These are phyloP conservation scores for Lampris megalopsis DNA, from an alignment of 2,113 vertebrate species.

Conservation along the genomic window DNA sequence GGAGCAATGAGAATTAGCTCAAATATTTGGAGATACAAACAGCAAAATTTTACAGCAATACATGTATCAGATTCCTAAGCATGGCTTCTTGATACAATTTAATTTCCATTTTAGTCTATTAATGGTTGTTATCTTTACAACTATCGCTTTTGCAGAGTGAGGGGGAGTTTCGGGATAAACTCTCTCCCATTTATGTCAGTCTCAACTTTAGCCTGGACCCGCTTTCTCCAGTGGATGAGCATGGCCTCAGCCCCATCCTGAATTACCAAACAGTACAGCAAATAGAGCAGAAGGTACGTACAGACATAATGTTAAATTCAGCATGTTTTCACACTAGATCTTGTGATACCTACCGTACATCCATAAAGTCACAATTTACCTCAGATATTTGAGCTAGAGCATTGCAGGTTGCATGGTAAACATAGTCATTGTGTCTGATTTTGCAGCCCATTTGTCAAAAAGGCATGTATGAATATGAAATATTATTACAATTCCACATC, in stretches of 20 bases:
- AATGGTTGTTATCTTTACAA: neutral
- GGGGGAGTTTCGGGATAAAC: slow-evolving; percentile 92
- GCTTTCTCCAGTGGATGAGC: slow-evolving; percentile 73
- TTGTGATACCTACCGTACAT: too few species aligned
- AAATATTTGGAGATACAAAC: neutral
- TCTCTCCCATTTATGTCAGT: slow-evolving; percentile 88
- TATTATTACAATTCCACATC: too few species aligned
- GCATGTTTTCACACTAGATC: too few species aligned
- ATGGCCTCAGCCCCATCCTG: slow-evolving; percentile 87
- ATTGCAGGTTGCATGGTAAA: too few species aligned
- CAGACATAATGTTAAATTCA: neutral
- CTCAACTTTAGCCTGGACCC: slow-evolving; percentile 91
- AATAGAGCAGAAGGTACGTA: slow-evolving; percentile 88
- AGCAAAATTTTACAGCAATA: neutral
- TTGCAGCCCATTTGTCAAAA: too few species aligned
- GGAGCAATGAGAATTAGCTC: neutral
- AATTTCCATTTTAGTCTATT: neutral
- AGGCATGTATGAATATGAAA: too few species aligned
- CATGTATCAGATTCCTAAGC: neutral
- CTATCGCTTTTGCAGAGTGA: slow-evolving; percentile 80
- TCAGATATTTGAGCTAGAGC: too few species aligned
- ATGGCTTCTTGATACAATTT: neutral
- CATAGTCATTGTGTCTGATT: too few species aligned
- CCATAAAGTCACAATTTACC: too few species aligned
- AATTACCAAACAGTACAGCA: slow-evolving; percentile 85